phyloP scores from a whole-genome alignment of 2,113 vertebrate genomes.

The Dendrocopos noguchii region DNA sequence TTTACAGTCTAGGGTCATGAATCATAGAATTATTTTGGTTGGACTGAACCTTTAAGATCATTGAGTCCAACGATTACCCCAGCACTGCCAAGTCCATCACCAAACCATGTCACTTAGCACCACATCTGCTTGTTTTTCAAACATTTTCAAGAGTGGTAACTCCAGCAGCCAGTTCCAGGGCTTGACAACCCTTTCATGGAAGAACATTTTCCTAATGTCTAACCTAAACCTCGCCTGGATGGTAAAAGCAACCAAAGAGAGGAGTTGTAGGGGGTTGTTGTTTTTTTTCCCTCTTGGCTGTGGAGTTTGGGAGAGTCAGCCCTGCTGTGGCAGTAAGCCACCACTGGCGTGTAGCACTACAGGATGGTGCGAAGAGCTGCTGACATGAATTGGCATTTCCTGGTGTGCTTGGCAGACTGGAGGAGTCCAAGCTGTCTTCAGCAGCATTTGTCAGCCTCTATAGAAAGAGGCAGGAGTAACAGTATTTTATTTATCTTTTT shows the following conservation, averaged over 20 bases:
- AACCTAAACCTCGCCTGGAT: too few species aligned
- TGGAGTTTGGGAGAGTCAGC: background rate
- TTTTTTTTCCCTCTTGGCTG: background rate
- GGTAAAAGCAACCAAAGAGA: background rate
- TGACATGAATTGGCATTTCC: conserved; percentile 9
- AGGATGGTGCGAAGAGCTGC: conserved; percentile 10
- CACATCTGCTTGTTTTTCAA: too few species aligned
- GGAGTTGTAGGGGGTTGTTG: background rate
- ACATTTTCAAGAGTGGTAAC: too few species aligned
- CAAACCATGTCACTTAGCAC: too few species aligned
- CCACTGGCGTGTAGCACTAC: background rate
- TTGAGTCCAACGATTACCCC: too few species aligned
- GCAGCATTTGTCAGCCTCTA: conserved; percentile 28
- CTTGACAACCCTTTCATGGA: too few species aligned
- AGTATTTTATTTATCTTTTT: background rate
- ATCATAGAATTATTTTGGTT: too few species aligned
- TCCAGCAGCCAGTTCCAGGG: too few species aligned
- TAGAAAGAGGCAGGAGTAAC: background rate
- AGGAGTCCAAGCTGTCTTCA: conserved; percentile 3
- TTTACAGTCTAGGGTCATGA: background rate
- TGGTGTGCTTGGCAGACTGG: conserved; percentile 31
- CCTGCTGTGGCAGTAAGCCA: background rate
- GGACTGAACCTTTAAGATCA: too few species aligned
- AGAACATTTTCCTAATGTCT: too few species aligned
- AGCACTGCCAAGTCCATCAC: too few species aligned